Conservation (phyloP, 2,888 invertebrate species). For the Congeria kusceri region DNA sequence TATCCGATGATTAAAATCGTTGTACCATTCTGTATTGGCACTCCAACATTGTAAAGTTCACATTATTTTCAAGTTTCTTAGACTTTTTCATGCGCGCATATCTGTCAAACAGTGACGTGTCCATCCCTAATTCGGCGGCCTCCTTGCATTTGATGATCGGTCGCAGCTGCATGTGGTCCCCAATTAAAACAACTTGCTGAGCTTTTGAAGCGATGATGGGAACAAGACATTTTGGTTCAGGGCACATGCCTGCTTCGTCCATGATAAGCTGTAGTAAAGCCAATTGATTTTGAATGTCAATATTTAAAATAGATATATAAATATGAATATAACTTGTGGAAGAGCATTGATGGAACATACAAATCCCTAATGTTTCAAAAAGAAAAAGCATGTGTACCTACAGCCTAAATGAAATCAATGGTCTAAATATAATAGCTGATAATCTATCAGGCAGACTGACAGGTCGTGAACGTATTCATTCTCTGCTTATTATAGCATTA, state of each 20-base stretch:
- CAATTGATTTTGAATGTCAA: no score
- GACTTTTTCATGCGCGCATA: background rate
- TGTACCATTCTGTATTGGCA: constrained; percentile 24
- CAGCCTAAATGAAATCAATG: no score
- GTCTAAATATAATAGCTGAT: no score
- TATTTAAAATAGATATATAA: no score
- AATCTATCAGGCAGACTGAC: no score
- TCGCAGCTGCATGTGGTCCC: constrained; percentile 80
- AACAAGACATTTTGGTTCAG: constrained; percentile 76
- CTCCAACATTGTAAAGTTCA: constrained; percentile 13
- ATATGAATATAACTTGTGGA: no score
- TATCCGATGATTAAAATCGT: no score
- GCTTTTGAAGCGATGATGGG: constrained; percentile 71
- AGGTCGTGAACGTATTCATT: no score
- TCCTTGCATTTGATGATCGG: constrained; percentile 75
- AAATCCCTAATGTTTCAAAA: no score
- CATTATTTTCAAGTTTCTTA: background rate
- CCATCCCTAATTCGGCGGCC: constrained; percentile 58
- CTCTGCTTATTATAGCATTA: no score
- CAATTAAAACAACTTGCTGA: constrained; percentile 76
- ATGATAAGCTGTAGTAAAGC: constrained; percentile 59
- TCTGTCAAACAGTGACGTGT: constrained; percentile 54
- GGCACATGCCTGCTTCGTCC: constrained; percentile 80
- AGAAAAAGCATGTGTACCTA: no score
- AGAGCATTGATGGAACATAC: no score